These are phyloP conservation scores for Platichthys stellatus DNA, from an alignment of 2,113 vertebrate genomes.

Conservation along the genomic window DNA sequence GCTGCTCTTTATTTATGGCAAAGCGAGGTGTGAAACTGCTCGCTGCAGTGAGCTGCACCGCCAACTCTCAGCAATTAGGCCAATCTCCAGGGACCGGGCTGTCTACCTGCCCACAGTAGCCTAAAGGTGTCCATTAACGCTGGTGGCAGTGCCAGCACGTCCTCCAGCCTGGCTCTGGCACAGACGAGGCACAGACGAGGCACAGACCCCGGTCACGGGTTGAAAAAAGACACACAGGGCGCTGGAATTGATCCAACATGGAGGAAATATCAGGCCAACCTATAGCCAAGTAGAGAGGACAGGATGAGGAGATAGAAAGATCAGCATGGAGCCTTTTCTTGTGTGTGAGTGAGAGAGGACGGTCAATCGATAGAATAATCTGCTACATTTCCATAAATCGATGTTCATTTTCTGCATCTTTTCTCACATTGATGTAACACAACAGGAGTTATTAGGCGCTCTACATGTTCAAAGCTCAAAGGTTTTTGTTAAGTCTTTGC, in stretches of 20 bases:
- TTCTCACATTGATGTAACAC: constrained; percentile 11
- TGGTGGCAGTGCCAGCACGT: constrained; percentile 41
- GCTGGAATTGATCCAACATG: constrained; percentile 33
- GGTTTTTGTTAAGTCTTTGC: neutral
- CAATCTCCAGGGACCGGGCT: constrained; percentile 28
- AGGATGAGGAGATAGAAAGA: constrained; percentile 26
- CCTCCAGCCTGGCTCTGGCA: constrained; percentile 39
- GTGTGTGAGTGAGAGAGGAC: constrained; percentile 14
- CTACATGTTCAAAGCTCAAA: neutral
- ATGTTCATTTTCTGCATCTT: constrained; percentile 41
- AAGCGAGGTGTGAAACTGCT: constrained; percentile 37
- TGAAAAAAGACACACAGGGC: constrained; percentile 20
- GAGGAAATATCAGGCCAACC: constrained; percentile 43
- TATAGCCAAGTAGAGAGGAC: constrained; percentile 20
- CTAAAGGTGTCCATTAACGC: constrained; percentile 68
- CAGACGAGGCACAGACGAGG: constrained; percentile 29
- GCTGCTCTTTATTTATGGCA: constrained; percentile 43
- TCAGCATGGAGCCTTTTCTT: constrained; percentile 34
- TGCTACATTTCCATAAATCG: constrained; percentile 41
- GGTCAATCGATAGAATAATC: constrained; percentile 48
- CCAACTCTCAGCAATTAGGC: constrained; percentile 53
- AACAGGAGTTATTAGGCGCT: constrained; percentile 2
- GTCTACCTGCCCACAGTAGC: constrained; percentile 52
- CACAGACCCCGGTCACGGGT: neutral
- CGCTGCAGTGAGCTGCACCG: constrained; percentile 5